Evolutionary conservation across 2,797 vertebrate genomes (phyloP), one percentile per base, ranked within the genome.

Genomic region (Sebastes trivittatus): DNA sequence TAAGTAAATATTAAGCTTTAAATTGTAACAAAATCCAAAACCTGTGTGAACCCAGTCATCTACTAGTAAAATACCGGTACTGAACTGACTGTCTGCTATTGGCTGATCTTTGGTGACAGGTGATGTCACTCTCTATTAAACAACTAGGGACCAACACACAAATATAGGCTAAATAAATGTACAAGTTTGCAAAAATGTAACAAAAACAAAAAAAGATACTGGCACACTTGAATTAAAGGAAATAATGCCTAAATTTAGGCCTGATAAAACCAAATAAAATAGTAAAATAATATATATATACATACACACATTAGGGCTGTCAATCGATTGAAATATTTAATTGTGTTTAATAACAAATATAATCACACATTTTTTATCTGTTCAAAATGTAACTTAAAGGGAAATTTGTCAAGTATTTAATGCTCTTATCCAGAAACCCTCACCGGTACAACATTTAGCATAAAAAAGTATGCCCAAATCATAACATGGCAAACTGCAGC

Each of bases 391-490:
- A 36, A 36, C 34, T 36, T 36, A 11, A 36, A 36, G 34, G 34
- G 34, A 36, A 36, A 36, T 36, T 36, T 36, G 34, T 36, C 0
- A 36, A 36, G 34, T 36, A 36, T 36, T 36, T 36, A 36, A 36
- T 36, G 5, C 34, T 36, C 34, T 11, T 11, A 36, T 36, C 11
- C 34, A 36, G 34, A 36, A 36, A 36, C 1, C 34, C 34, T 36
- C 11, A 36, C 34, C 1, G 1, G 1, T 36, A 36, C 34, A 0
- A 0, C 34, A 0, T 36, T 36, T 0, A 42, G 13, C 38, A 42
- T 14, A 42, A 42, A 42, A 42, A 13, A 42, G 2, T 36, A 42
- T 42, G 38, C 11, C 11, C 11, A 42, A 42, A 13, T 13, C 38
- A 13, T 42, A 42, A 42, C 38, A 42, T 5, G 38, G 5, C 13